Base-by-base conservation (phyloP, 1,140 invertebrate species). In the Hormaphis cornu region DNA sequence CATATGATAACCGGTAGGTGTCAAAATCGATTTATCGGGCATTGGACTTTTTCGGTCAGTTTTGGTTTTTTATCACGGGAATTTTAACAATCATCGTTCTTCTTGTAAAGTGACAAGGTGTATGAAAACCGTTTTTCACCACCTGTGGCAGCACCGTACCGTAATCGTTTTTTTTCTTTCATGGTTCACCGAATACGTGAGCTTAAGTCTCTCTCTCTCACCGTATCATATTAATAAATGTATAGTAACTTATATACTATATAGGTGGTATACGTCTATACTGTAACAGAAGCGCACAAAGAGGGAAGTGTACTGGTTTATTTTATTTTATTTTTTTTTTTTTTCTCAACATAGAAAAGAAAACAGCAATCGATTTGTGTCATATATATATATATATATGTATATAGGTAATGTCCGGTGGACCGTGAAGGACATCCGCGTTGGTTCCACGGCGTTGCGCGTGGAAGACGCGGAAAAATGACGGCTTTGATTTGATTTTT, bases 351-450 rank as follows among this genome's bases (percentile, higher is more conserved):
- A 24, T 20, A 58, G n/a, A 58, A 42, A 20, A 63, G 58, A 66
- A 66, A 66, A 33, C 61, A 8, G 28, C 61, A 66, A 66, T 66
- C 44, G 61, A 66, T 66, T 66, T 66, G 61, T 50, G 61, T 66
- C 44, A 50, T n/a, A n/a, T n/a, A n/a, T n/a, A n/a, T n/a, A n/a
- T n/a, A n/a, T n/a, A n/a, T n/a, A n/a, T n/a, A n/a, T n/a, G n/a
- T n/a, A n/a, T n/a, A n/a, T 66, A 42, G 44, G 42, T 66, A 46
- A n/a, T n/a, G n/a, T n/a, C 20, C 28, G 14, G 14, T 46, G 44
- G 44, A 50, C 61, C 40, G 61, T 66, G 44, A 66, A 66, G 44
- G 61, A 66, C 61, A 66, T 66, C 12, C 26, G n/a, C n/a, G 24
- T 46, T 33, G 10, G 18, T 53, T 53, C 52, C 52, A 35, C 8